Evolutionary conservation across 2,888 invertebrate genomes (phyloP), one percentile per base, ranked within the genome.

Genomic region (Epirrhoe tristata): DNA sequence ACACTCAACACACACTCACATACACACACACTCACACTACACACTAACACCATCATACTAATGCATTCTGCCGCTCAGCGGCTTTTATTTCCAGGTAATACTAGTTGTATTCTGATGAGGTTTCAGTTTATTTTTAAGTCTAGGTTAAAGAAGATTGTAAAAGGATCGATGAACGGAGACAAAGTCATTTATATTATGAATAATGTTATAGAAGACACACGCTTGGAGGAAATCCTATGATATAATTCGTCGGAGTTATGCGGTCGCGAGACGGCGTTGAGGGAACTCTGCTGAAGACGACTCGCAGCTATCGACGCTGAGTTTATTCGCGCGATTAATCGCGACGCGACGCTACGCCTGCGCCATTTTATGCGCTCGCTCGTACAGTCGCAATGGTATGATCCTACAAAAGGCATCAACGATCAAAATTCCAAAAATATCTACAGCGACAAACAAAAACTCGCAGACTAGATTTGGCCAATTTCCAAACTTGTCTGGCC

Each of bases 191-290:
- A 89, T 90, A 84, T 92, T 92, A 85, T 89, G 85, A 88, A 83
- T 89, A 91, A 93, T 93, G 91, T 93, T 93, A 93, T 93, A 93
- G 93, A 93, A 92, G 90, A 88, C 74, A 71, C 71, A 70, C 88
- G 85, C 88, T 89, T 85, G 93, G 93, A 93, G 89, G 93, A 90
- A 91, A 92, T 89, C 91, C 91, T 86, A 90, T 88, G 89, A 90
- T 91, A 88, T 88, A 86, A 87, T 90, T 86, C 86, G 82, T 86
- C 81, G 91, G 89, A 88, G 90, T 87, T 80, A 80, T 87, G 87
- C 82, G 79, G 82, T 88, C 81, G 87, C 83, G 81, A 83, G 84
- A 80, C 76, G 77, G 77, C 75, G 76, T 63, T 77, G 75, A 77
- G 74, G 83, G 78, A 69, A 78, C 79, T 83, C 81, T 74, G 39